These are phyloP conservation scores for Perizoma flavofasciatum DNA, from an alignment of 2,888 invertebrate species.

Conservation along the genomic window DNA sequence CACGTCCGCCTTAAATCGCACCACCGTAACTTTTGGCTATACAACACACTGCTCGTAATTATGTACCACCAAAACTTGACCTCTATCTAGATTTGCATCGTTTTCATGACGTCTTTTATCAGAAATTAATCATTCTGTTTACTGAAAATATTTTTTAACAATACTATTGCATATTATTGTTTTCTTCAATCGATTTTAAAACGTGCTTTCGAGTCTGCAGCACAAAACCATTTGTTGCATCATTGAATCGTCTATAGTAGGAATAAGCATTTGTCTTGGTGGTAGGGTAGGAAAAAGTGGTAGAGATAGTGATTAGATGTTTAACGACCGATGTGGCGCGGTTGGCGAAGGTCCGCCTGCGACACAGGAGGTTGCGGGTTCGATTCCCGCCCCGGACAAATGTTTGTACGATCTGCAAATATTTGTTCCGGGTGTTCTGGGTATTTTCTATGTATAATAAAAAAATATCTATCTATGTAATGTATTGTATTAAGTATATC, in stretches of 20 bases:
- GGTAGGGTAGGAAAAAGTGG: background rate
- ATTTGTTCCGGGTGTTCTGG: too few species aligned
- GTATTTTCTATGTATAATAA: too few species aligned
- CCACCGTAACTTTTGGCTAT: slow-evolving; percentile 20
- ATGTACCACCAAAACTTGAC: slow-evolving; percentile 23
- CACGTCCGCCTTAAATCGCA: slow-evolving; percentile 19
- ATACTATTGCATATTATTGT: too few species aligned
- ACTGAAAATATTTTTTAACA: too few species aligned
- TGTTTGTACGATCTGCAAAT: too few species aligned
- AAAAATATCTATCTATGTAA: too few species aligned
- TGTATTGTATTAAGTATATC: too few species aligned
- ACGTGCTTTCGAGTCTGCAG: background rate
- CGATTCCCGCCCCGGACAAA: too few species aligned
- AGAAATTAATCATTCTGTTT: background rate
- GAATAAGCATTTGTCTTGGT: background rate
- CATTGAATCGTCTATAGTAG: background rate
- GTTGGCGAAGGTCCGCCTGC: too few species aligned
- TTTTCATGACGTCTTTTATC: slow-evolving; percentile 9
- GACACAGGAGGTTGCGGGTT: too few species aligned
- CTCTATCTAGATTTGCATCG: slow-evolving; percentile 10
- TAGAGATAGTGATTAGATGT: too few species aligned
- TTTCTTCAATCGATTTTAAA: background rate
- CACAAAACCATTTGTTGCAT: background rate
- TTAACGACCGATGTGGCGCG: too few species aligned
- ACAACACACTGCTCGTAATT: slow-evolving; percentile 13